A percentile compares a stretch with the other conserved stretches of the same genome.
Evolutionary conservation across 2,797 vertebrate genomes (phyloP).

Genomic region (Sandelia bainsii): DNA sequence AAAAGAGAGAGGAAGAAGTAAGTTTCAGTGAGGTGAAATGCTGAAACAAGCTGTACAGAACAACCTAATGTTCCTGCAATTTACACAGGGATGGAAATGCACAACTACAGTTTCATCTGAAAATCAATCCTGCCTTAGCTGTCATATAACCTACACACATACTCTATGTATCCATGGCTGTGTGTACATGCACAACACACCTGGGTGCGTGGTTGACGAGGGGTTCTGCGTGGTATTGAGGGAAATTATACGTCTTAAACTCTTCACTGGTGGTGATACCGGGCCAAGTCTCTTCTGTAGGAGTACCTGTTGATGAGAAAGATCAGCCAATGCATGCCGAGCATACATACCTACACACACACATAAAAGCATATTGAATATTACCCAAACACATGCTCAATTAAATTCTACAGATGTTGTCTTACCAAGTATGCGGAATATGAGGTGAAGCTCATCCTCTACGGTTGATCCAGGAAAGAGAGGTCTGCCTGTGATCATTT

Average conservation of each 20-base stretch:
- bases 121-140: constrained; percentile 36
- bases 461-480: constrained; percentile 88
- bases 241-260: constrained; percentile 86
- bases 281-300: constrained; percentile 85
- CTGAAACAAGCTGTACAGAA: constrained; percentile 21
- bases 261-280: constrained; percentile 83
- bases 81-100: constrained; percentile 22
- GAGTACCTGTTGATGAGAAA: constrained; percentile 78
- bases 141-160: constrained; percentile 1
- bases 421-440: constrained; percentile 87
- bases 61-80: constrained; percentile 22
- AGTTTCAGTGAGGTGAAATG: constrained; percentile 11
- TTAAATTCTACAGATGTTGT: neutral
- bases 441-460: constrained; percentile 87
- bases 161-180: constrained; percentile 25
- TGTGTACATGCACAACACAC: constrained; percentile 58
- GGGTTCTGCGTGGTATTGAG: constrained; percentile 83
- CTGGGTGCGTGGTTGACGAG: constrained; percentile 87
- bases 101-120: constrained; percentile 25
- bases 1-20: constrained; percentile 23
- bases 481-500: constrained; percentile 88
- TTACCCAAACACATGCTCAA: neutral
- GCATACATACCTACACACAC: neutral
- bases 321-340: neutral
- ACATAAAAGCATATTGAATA: neutral